phyloP scores from a whole-genome alignment of 1,140 invertebrate species.

The Ericerus pela region DNA sequence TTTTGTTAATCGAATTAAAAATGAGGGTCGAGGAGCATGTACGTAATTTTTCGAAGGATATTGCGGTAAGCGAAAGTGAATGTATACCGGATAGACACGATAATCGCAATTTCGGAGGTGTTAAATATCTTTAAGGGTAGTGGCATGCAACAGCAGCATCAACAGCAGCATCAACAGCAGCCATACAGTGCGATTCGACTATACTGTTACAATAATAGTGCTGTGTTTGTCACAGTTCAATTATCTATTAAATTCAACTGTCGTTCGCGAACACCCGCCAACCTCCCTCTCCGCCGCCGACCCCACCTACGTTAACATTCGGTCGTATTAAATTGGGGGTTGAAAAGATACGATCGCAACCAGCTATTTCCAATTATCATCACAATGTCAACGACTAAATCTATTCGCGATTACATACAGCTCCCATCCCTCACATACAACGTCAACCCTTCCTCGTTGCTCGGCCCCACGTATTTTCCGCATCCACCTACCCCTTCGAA shows the following conservation, averaged over 20 bases:
- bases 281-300: too few species aligned
- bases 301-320: too few species aligned
- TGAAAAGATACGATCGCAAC: slow-evolving; percentile 11
- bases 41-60: too few species aligned
- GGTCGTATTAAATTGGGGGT: slow-evolving; percentile 8
- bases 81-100: too few species aligned
- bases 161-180: neutral
- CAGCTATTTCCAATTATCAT: slow-evolving; percentile 12
- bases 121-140: neutral
- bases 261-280: neutral
- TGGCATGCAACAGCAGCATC: neutral
- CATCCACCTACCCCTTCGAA: too few species aligned
- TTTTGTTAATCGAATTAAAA: too few species aligned
- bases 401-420: neutral
- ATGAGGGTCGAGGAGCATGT: too few species aligned
- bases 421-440: neutral
- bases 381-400: slow-evolving; percentile 12
- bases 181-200: neutral
- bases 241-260: slow-evolving; percentile 12
- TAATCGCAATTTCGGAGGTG: slow-evolving; percentile 9
- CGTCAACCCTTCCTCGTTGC: neutral
- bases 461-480: too few species aligned
- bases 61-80: too few species aligned
- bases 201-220: neutral
- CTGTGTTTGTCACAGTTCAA: slow-evolving; percentile 10